Evolutionary conservation across 2,113 vertebrate genomes (phyloP).

Genomic region (Psettodes erumei): DNA sequence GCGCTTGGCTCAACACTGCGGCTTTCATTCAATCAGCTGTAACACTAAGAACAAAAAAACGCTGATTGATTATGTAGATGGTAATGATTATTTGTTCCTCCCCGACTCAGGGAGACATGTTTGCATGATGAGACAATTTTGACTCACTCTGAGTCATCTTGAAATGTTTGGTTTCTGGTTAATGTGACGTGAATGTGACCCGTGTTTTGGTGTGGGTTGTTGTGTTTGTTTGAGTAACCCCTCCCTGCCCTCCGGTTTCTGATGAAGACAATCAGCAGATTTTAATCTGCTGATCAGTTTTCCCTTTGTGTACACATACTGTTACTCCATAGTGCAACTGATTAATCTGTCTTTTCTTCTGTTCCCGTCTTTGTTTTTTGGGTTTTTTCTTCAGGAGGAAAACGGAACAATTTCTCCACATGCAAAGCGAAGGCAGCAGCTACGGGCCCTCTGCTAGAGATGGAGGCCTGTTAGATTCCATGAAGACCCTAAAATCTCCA

Average conservation of each 20-base stretch:
- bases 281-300: no score
- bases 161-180: slow-evolving; percentile 38
- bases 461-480: slow-evolving; percentile 96
- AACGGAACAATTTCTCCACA: slow-evolving; percentile 92
- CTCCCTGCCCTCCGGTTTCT: background rate
- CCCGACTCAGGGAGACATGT: slow-evolving; percentile 5
- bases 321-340: background rate
- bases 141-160: slow-evolving; percentile 53
- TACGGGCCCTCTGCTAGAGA: slow-evolving; percentile 95
- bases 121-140: slow-evolving; percentile 48
- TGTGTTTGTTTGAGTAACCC: background rate
- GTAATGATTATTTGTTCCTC: slow-evolving; percentile 13
- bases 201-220: slow-evolving; percentile 17
- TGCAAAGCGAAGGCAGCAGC: slow-evolving; percentile 97
- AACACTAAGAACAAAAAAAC: background rate
- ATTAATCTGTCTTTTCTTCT: slow-evolving; percentile 10
- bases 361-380: background rate
- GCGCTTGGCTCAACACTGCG: slow-evolving; percentile 28
- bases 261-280: slow-evolving; percentile 4
- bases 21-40: slow-evolving; percentile 53
- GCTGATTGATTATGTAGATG: slow-evolving; percentile 37
- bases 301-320: background rate
- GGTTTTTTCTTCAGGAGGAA: slow-evolving; percentile 86
- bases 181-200: slow-evolving; percentile 26
- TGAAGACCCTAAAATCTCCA: slow-evolving; percentile 77